phyloP scores from a whole-genome alignment of 1,140 invertebrate genomes.

The Drosophila funebris region DNA sequence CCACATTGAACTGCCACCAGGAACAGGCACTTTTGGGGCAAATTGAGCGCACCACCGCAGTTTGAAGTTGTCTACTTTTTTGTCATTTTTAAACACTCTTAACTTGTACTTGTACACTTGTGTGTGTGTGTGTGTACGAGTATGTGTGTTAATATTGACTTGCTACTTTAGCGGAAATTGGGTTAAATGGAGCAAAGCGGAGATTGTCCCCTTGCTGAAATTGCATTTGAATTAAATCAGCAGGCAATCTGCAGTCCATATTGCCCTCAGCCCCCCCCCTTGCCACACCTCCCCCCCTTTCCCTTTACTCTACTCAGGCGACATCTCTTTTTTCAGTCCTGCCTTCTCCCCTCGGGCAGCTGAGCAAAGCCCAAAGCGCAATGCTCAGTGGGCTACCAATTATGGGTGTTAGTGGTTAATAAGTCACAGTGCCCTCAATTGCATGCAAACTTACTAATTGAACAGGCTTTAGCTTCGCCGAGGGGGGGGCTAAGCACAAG shows the following conservation, averaged over 20 bases:
- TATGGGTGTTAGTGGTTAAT: constrained; percentile 49
- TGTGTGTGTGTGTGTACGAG: constrained; percentile 12
- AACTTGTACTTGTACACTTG: constrained; percentile 27
- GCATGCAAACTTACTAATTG: constrained; percentile 31
- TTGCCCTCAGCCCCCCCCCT: neutral
- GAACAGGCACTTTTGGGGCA: constrained; percentile 28
- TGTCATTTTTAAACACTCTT: constrained; percentile 39
- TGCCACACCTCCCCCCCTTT: neutral
- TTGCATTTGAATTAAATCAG: constrained; percentile 67
- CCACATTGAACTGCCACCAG: constrained; percentile 1
- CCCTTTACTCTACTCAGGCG: neutral
- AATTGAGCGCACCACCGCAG: constrained; percentile 43
- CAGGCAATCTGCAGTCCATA: constrained; percentile 52
- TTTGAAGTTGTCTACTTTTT: constrained; percentile 23
- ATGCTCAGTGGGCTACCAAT: constrained; percentile 34
- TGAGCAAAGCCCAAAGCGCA: too few species aligned
- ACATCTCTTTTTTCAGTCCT: neutral
- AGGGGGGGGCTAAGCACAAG: neutral
- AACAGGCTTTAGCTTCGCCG: constrained; percentile 8
- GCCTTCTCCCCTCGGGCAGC: neutral
- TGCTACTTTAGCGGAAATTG: constrained; percentile 63
- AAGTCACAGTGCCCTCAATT: constrained; percentile 49
- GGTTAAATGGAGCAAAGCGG: constrained; percentile 62
- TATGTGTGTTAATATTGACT: constrained; percentile 61
- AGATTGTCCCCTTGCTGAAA: constrained; percentile 57